Conservation (phyloP, 1,140 invertebrate genomes). For the Diachasmimorpha longicaudata region DNA sequence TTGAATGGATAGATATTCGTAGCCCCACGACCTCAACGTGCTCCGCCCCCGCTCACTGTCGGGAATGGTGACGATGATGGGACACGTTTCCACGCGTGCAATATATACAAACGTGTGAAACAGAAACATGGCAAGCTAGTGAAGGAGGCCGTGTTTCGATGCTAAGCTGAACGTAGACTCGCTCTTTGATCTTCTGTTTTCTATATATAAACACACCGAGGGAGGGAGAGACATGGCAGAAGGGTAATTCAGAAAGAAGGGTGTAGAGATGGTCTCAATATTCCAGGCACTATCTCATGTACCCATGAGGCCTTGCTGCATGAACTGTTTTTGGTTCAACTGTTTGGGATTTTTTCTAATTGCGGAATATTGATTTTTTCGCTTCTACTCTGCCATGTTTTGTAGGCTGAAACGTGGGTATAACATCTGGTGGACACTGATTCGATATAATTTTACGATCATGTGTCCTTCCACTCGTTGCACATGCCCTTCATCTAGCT, state of each 20-base stretch:
- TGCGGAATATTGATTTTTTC: too few relatives aligned
- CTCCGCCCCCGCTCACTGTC: neutral
- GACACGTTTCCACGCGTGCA: neutral
- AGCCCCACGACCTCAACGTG: constrained; percentile 27
- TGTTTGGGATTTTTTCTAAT: neutral
- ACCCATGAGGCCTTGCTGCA: neutral
- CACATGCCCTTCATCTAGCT: too few relatives aligned
- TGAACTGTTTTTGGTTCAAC: neutral
- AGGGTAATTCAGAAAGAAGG: neutral
- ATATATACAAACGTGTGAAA: neutral
- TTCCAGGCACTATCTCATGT: neutral
- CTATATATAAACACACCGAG: constrained; percentile 57
- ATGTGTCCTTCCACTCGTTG: too few relatives aligned
- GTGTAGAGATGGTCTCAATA: constrained; percentile 13
- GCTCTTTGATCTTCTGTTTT: constrained; percentile 60
- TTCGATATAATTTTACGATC: too few relatives aligned
- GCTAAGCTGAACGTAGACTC: constrained; percentile 54
- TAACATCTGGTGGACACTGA: too few relatives aligned
- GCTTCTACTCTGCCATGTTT: too few relatives aligned
- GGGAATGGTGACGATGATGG: neutral
- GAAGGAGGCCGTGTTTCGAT: constrained; percentile 43
- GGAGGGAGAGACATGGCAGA: neutral
- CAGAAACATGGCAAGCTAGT: neutral
- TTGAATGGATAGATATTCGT: neutral
- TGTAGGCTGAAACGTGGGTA: too few relatives aligned